These are phyloP conservation scores for Grantiella picta DNA, from an alignment of 2,113 vertebrate species.

Conservation along the genomic window DNA sequence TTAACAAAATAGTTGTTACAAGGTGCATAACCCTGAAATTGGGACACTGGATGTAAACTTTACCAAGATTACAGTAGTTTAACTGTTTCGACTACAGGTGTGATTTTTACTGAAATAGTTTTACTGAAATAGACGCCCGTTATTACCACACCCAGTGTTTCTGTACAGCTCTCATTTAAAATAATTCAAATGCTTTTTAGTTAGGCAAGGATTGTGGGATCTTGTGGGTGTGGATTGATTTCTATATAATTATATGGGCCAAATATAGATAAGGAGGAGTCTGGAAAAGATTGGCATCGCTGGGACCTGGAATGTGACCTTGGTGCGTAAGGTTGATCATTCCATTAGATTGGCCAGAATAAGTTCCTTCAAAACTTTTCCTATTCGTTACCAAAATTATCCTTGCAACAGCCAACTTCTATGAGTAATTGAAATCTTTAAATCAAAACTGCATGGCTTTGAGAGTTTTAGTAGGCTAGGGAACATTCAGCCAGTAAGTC, in stretches of 20 bases:
- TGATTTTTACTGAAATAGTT: conserved; percentile 51
- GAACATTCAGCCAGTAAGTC: background rate
- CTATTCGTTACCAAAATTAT: background rate
- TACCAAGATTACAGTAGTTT: background rate
- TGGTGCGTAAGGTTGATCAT: background rate
- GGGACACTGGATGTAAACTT: background rate
- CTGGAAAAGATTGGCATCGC: conserved; percentile 38
- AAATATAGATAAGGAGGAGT: conserved; percentile 63
- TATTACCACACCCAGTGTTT: conserved; percentile 61
- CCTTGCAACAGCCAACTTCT: background rate
- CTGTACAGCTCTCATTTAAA: conserved; percentile 15
- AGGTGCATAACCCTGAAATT: background rate
- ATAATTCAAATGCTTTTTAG: conserved; percentile 63
- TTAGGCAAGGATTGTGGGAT: conserved; percentile 48
- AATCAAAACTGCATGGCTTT: background rate
- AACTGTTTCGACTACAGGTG: conserved; percentile 40
- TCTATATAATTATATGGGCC: conserved; percentile 57
- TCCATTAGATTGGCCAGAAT: background rate
- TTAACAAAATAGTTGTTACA: background rate
- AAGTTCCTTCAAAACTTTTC: conserved; percentile 1
- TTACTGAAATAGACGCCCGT: conserved; percentile 59
- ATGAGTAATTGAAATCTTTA: background rate
- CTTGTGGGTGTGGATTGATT: conserved; percentile 55
- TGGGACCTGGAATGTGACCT: conserved; percentile 44
- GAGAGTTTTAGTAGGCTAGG: background rate